These are phyloP conservation scores for Hapalemur alaotrensis DNA, from an alignment of 2,797 vertebrate species.

Conservation along the genomic window DNA sequence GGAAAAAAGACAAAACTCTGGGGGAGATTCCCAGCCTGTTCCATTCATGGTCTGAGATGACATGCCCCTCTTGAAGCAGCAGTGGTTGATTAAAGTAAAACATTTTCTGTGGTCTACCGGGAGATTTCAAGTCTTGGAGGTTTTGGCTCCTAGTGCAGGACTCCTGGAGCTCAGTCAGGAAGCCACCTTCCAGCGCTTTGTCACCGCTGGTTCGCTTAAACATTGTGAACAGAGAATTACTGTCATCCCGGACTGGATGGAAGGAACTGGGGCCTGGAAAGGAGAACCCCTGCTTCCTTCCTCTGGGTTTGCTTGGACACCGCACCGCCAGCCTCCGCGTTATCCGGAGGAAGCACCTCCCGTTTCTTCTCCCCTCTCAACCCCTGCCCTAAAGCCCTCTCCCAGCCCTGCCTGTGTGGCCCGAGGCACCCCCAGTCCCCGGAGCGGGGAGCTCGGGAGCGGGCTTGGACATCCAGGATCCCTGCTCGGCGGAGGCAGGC, in stretches of 20 bases:
- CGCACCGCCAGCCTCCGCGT: not conserved
- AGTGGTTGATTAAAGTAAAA: not conserved
- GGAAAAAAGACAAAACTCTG: not conserved
- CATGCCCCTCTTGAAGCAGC: not conserved
- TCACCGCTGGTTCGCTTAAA: not conserved
- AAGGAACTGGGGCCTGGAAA: not conserved
- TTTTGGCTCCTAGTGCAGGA: not conserved
- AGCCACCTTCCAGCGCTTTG: not conserved
- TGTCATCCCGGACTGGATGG: rapidly evolving
- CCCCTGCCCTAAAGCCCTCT: not conserved
- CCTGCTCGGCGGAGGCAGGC: rapidly evolving
- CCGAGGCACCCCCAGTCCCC: not conserved
- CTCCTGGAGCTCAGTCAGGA: not conserved
- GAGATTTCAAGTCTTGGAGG: not conserved
- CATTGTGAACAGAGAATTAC: not conserved
- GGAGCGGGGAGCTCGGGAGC: not conserved
- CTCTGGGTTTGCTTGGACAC: not conserved
- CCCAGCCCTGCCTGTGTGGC: rapidly evolving
- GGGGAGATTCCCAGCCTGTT: not conserved
- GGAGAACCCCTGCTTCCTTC: not conserved
- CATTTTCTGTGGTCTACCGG: not conserved
- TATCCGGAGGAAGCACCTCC: not conserved
- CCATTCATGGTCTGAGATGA: not conserved
- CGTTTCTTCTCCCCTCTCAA: no score
- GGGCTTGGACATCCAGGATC: not conserved